Evolutionary conservation across 2,888 invertebrate species (phyloP).

Genomic region (Tetragnatha montana): DNA sequence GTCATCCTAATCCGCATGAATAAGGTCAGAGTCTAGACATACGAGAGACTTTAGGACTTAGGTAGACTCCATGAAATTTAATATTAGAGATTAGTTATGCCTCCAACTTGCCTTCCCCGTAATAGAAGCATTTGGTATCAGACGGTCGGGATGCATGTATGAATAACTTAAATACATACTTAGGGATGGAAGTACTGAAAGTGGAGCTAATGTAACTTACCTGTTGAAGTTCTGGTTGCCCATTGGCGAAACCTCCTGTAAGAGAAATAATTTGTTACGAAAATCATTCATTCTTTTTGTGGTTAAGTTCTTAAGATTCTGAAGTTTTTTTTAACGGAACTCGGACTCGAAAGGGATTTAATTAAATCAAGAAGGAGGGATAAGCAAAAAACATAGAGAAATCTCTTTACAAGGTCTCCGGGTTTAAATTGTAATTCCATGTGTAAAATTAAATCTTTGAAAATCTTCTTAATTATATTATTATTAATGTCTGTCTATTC

Average conservation of each 20-base stretch:
- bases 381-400: neutral
- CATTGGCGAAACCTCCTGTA: slow-evolving; percentile 19
- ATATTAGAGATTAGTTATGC: neutral
- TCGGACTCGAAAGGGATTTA: neutral
- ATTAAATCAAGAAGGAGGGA: neutral
- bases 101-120: neutral
- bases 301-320: neutral
- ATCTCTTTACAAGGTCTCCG: neutral
- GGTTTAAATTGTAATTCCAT: neutral
- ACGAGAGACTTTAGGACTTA: neutral
- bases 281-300: neutral
- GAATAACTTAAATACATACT: neutral
- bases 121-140: neutral
- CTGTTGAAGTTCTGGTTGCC: slow-evolving; percentile 37
- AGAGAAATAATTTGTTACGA: slow-evolving; percentile 3
- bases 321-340: neutral
- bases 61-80: neutral
- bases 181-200: neutral
- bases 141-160: neutral
- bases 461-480: neutral
- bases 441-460: neutral
- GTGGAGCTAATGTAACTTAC: slow-evolving; percentile 9
- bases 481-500: neutral
- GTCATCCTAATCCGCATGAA: no score
- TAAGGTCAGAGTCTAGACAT: neutral